Evolutionary conservation across 2,888 invertebrate genomes (phyloP).

Genomic region (Byasa hedistus): DNA sequence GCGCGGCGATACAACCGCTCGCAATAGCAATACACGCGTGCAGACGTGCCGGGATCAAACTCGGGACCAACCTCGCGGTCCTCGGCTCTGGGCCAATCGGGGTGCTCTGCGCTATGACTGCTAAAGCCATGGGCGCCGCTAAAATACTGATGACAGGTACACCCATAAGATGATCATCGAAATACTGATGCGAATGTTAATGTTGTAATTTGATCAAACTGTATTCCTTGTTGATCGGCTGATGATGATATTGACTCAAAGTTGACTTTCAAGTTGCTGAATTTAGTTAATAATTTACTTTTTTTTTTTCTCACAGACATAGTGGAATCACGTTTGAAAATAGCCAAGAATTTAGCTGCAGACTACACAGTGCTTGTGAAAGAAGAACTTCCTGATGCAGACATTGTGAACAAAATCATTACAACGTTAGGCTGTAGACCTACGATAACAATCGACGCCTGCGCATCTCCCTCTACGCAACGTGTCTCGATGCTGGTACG

Average conservation of each 20-base stretch:
- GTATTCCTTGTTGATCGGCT: too few relatives aligned
- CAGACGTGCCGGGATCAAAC: slow-evolving; percentile 85
- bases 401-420: slow-evolving; percentile 78
- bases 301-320: slow-evolving; percentile 76
- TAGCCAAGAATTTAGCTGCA: slow-evolving; percentile 88
- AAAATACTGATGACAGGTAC: slow-evolving; percentile 88
- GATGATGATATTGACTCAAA: too few relatives aligned
- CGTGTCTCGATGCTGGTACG: slow-evolving; percentile 87
- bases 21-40: slow-evolving; percentile 97
- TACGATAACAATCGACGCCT: slow-evolving; percentile 91
- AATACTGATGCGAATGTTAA: too few relatives aligned
- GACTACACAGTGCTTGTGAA: slow-evolving; percentile 82
- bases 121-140: slow-evolving; percentile 91
- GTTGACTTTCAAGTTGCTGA: too few relatives aligned
- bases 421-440: slow-evolving; percentile 81
- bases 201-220: too few relatives aligned
- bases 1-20: slow-evolving; percentile 94
- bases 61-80: slow-evolving; percentile 85
- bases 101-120: slow-evolving; percentile 87
- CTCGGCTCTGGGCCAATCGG: slow-evolving; percentile 94
- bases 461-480: slow-evolving; percentile 88
- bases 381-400: slow-evolving; percentile 75
- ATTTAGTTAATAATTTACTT: too few relatives aligned
- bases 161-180: too few relatives aligned
- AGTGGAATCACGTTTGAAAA: slow-evolving; percentile 82